Evolutionary conservation across 2,113 vertebrate genomes (phyloP).

Genomic region (Sterrhoptilus dennistouni): DNA sequence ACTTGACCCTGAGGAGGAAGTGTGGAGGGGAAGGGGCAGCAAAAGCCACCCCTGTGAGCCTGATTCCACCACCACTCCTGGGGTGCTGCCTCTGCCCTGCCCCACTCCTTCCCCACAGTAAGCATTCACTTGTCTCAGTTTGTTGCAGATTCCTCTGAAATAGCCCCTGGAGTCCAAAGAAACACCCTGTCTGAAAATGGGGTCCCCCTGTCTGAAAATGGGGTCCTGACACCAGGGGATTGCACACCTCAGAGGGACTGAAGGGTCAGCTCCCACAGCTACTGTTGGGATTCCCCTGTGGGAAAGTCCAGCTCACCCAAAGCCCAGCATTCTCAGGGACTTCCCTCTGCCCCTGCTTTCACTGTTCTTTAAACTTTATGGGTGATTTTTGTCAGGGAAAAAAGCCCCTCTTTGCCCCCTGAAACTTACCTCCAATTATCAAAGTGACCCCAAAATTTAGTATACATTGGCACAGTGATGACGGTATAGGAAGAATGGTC

Average conservation of each 20-base stretch:
- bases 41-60: not conserved
- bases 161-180: not conserved
- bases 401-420: not conserved
- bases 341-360: not conserved
- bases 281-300: rapidly evolving
- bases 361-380: not conserved
- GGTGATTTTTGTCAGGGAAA: not conserved
- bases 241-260: not conserved
- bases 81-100: not conserved
- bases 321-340: rapidly evolving
- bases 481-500: rapidly evolving
- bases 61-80: not conserved
- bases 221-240: rapidly evolving
- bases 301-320: not conserved
- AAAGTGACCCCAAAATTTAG: not conserved
- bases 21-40: not conserved
- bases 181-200: rapidly evolving
- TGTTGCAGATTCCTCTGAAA: not conserved
- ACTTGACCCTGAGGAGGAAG: not conserved
- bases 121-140: not conserved
- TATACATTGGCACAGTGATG: not conserved
- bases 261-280: not conserved
- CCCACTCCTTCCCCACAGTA: not conserved
- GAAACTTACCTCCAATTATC: not conserved
- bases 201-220: rapidly evolving